A percentile compares a stretch with the other conserved stretches of the same genome.
Conservation (phyloP, 2,113 vertebrate genomes). For the Tetrao urogallus region DNA sequence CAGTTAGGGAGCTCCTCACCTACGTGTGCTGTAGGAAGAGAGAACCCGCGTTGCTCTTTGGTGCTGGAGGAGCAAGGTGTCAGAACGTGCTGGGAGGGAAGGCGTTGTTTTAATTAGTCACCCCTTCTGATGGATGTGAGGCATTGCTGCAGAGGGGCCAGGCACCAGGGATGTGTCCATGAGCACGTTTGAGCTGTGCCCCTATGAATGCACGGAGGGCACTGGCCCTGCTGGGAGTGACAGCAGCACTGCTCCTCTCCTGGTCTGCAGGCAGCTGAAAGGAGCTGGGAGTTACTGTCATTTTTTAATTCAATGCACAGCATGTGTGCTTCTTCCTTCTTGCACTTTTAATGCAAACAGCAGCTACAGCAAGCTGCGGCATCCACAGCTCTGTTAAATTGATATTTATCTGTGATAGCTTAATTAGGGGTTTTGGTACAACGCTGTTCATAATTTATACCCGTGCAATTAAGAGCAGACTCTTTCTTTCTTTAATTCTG, state of each 20-base stretch:
- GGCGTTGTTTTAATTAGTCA: neutral
- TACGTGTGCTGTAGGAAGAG: neutral
- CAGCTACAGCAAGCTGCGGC: neutral
- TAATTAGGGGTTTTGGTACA: neutral
- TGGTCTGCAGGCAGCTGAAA: neutral
- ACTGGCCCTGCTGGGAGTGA: neutral
- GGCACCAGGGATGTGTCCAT: neutral
- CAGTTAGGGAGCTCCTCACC: accelerated
- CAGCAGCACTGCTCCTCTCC: neutral
- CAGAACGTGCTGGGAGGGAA: neutral
- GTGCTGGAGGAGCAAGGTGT: neutral
- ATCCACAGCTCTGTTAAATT: neutral
- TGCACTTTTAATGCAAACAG: neutral
- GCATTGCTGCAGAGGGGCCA: neutral
- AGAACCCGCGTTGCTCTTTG: neutral
- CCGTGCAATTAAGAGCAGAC: neutral
- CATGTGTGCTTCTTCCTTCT: neutral
- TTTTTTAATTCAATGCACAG: accelerated
- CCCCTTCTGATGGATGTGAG: neutral
- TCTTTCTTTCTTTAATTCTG: neutral
- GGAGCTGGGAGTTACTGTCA: neutral
- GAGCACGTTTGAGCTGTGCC: neutral
- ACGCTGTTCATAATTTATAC: neutral
- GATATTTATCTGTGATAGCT: neutral
- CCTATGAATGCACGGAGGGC: accelerated